Evolutionary conservation across 2,888 invertebrate genomes (phyloP).

Genomic region (Hymenopus coronatus): DNA sequence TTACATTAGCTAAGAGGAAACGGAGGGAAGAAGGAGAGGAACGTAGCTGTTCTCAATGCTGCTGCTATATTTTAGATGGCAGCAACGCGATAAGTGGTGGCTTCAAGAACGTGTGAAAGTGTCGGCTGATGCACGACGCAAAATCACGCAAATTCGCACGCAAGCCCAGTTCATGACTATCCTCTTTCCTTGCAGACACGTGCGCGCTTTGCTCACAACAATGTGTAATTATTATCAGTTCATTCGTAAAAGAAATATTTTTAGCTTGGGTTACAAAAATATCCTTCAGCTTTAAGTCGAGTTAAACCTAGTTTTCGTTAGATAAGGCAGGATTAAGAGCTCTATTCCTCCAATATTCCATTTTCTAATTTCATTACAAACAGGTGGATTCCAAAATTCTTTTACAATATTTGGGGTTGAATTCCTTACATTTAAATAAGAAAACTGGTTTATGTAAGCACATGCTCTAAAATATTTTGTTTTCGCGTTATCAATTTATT

Average conservation of each 20-base stretch:
- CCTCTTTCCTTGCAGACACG: background rate
- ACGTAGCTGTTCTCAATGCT: background rate
- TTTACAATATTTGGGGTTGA: too few relatives aligned
- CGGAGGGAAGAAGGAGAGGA: background rate
- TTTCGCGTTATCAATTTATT: too few relatives aligned
- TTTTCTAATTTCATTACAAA: too few relatives aligned
- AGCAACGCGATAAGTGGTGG: background rate
- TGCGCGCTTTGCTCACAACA: background rate
- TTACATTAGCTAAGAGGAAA: background rate
- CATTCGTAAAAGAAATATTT: background rate
- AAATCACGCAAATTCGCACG: background rate
- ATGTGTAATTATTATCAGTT: background rate
- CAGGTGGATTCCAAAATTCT: too few relatives aligned
- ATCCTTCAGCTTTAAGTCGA: too few relatives aligned
- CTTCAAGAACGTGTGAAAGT: conserved; percentile 20
- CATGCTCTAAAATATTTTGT: too few relatives aligned
- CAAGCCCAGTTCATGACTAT: background rate
- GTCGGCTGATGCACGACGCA: conserved; percentile 17
- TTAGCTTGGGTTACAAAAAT: too few relatives aligned
- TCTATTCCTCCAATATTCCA: too few relatives aligned
- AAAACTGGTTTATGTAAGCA: too few relatives aligned
- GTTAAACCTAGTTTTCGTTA: too few relatives aligned
- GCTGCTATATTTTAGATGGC: background rate
- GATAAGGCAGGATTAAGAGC: too few relatives aligned
- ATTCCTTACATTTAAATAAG: too few relatives aligned